A percentile compares a stretch with the other conserved stretches of the same genome.
These are phyloP conservation scores for Morone saxatilis DNA, from an alignment of 2,113 vertebrate genomes.

Conservation along the genomic window DNA sequence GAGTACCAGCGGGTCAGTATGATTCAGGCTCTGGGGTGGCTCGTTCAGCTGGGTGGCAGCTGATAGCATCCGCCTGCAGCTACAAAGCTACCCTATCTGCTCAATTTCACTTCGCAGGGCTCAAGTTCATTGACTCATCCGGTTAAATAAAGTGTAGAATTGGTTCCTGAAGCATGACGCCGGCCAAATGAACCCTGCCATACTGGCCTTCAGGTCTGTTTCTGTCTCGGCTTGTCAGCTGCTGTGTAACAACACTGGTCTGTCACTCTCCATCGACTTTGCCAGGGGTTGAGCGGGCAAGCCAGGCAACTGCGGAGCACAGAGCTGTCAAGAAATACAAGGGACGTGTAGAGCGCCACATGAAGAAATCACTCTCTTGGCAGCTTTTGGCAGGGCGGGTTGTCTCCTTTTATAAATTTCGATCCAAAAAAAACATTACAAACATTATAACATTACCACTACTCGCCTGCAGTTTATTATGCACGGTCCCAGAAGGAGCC, in stretches of 20 bases:
- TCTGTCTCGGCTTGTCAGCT: slow-evolving; percentile 47
- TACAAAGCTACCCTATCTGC: slow-evolving; percentile 49
- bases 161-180: slow-evolving; percentile 48
- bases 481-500: background rate
- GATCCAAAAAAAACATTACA: background rate
- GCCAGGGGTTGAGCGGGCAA: slow-evolving; percentile 20
- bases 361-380: background rate
- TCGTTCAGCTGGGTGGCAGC: slow-evolving; percentile 52
- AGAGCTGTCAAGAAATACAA: slow-evolving; percentile 4
- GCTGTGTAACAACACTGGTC: slow-evolving; percentile 38
- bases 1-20: slow-evolving; percentile 54
- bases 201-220: slow-evolving; percentile 29
- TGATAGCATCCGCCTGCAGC: slow-evolving; percentile 40
- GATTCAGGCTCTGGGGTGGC: slow-evolving; percentile 35
- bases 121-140: slow-evolving; percentile 48
- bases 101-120: slow-evolving; percentile 55
- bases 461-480: background rate
- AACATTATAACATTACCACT: background rate
- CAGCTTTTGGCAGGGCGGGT: background rate
- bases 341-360: background rate
- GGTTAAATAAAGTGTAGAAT: slow-evolving; percentile 71
- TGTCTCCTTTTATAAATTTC: background rate
- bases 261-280: slow-evolving; percentile 40
- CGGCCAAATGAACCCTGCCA: slow-evolving; percentile 57
- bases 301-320: background rate